phyloP scores from a whole-genome alignment of 2,888 invertebrate species.

The Zaprionus obscuricornis region DNA sequence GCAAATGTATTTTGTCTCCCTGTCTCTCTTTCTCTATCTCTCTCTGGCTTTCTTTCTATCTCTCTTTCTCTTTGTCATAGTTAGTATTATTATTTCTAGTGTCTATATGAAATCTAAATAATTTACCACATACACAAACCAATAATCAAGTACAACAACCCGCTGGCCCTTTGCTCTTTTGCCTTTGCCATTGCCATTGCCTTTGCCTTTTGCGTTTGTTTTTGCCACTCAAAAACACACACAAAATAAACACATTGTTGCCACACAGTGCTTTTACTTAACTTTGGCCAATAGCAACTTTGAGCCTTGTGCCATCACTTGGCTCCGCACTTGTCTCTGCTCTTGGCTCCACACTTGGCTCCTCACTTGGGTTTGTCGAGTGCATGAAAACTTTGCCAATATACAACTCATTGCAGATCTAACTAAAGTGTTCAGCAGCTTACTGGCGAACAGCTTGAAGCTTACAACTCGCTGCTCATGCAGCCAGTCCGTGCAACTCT shows the following conservation, averaged over 20 bases:
- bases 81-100: slow-evolving; percentile 11
- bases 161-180: too few relatives aligned
- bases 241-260: slow-evolving; percentile 58
- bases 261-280: slow-evolving; percentile 53
- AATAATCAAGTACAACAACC: slow-evolving; percentile 25
- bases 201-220: too few relatives aligned
- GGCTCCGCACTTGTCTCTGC: not conserved
- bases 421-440: slow-evolving; percentile 13
- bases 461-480: too few relatives aligned
- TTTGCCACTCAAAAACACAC: slow-evolving; percentile 23
- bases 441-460: slow-evolving; percentile 31
- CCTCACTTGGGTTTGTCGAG: slow-evolving; percentile 37
- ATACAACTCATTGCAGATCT: slow-evolving; percentile 49
- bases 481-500: too few relatives aligned
- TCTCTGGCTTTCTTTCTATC: not conserved
- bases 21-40: not conserved
- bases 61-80: not conserved
- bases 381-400: slow-evolving; percentile 70
- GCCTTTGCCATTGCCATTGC: too few relatives aligned
- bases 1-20: slow-evolving; percentile 29
- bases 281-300: slow-evolving; percentile 36
- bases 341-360: not conserved
- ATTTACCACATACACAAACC: slow-evolving; percentile 68
- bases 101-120: slow-evolving; percentile 66
- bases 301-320: not conserved